A percentile compares a stretch with the other conserved stretches of the same genome.
phyloP scores from a whole-genome alignment of 2,113 vertebrate species.

The Crotalus viridis region DNA sequence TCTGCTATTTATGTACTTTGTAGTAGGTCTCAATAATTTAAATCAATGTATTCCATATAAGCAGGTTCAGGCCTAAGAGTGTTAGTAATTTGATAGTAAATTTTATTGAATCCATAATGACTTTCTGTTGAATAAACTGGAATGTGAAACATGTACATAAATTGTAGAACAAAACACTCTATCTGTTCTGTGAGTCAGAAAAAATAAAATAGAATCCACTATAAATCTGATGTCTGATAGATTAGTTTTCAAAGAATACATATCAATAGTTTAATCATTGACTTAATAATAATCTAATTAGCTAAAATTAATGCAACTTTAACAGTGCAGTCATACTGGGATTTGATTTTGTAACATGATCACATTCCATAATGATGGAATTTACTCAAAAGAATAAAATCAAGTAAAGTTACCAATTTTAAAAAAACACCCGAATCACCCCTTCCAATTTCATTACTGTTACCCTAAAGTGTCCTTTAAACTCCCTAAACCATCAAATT shows the following conservation, averaged over 20 bases:
- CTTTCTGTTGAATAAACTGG: not conserved
- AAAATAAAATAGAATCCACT: not conserved
- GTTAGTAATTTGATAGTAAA: not conserved
- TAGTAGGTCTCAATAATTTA: not conserved
- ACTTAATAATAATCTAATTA: not conserved
- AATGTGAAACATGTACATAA: not conserved
- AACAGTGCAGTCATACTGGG: not conserved
- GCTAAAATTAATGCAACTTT: not conserved
- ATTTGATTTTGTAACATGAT: not conserved
- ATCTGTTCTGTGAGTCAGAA: not conserved
- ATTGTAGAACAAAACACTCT: not conserved
- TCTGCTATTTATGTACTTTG: not conserved
- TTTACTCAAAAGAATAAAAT: not conserved
- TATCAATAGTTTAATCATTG: not conserved
- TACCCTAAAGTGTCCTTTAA: not conserved
- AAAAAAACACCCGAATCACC: not conserved
- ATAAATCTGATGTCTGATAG: not conserved
- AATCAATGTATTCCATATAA: not conserved
- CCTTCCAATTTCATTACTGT: not conserved
- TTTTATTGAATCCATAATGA: not conserved
- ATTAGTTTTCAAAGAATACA: not conserved
- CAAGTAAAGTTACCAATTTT: not conserved
- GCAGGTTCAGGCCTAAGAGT: not conserved
- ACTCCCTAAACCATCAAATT: not conserved
- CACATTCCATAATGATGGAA: not conserved